Percentiles rank a stretch among this genome's conserved stretches.
Conservation (phyloP, 2,113 vertebrate genomes). For the Campylorhamphus procurvoides region DNA sequence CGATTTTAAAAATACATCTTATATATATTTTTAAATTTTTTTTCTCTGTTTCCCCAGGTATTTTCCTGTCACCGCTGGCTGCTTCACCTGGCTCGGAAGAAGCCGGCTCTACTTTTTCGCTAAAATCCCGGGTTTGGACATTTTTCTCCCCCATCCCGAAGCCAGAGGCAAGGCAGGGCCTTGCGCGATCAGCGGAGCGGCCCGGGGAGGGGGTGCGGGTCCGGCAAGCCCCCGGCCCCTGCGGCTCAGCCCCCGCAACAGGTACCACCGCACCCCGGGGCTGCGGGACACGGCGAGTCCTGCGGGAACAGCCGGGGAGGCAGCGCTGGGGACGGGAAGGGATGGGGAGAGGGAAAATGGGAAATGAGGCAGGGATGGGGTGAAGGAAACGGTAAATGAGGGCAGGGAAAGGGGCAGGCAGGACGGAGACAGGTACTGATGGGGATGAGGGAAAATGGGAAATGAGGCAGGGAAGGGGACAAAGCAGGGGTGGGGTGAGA, state of each 20-base stretch:
- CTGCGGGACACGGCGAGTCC: not conserved
- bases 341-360: not conserved
- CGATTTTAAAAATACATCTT: rapidly evolving
- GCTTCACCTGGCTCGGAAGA: not conserved
- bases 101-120: not conserved
- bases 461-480: not conserved
- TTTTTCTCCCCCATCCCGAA: not conserved
- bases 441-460: not conserved
- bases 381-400: no score
- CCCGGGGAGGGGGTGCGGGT: not conserved
- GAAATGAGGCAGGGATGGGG: not conserved
- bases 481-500: not conserved
- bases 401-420: no score
- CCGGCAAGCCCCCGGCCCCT: not conserved
- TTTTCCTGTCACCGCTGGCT: not conserved
- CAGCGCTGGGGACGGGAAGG: not conserved
- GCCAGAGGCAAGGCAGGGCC: not conserved
- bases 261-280: not conserved
- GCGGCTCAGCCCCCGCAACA: not conserved
- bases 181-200: not conserved
- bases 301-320: not conserved
- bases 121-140: not conserved
- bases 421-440: not conserved
- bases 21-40: not conserved
- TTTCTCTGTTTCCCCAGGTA: not conserved